Base-by-base conservation (phyloP, 1,140 invertebrate genomes). In the Lethrus apterus region DNA sequence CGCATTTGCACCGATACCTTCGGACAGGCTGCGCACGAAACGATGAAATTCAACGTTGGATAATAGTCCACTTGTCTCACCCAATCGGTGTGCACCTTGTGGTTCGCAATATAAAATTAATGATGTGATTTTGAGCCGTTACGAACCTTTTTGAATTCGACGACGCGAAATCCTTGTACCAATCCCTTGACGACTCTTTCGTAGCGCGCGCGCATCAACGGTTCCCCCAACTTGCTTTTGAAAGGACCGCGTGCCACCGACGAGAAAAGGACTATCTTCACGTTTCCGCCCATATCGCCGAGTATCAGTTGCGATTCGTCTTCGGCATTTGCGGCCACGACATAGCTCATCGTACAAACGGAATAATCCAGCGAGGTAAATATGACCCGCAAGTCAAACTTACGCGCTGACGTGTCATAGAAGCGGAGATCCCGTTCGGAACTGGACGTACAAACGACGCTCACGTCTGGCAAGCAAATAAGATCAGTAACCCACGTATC, bases 361-460 rank as follows among this genome's bases (percentile, higher is more conserved):
- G 72, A 75, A 50, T 69, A 69, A 3, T 77, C 72, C 54, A 78
- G 64, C 29, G 72, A 76, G 4, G 68, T 70, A 19, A 79, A 73
- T 64, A 63, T 59, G 23, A 83, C 72, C 40, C 80, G 70, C 8
- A 83, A 60, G 17, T 76, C 76, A 59, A 84, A 84, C 29, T 80
- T 81, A 17, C 74, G 76, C 4, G 78, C 81, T 1, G 76, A 77
- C 9, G 76, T 80, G 54, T 85, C 81, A 57, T 84, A 84, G 63
- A 86, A 84, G 50, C 81, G 69, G 8, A 85, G 56, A 58, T 83
- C 81, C 1, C 77, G 62, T 62, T 84, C 81, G 2, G 78, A 76
- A 2, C 80, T 80, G 43, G 79, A 77, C 4, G 76, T 78, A 44
- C 77, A 80, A 2, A 84, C 66, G 32, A 84, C 74, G 56, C 78